Percentiles rank a stretch among this genome's conserved stretches.
These are phyloP conservation scores for Stigmatopora argus DNA, from an alignment of 2,113 vertebrate genomes.

Conservation along the genomic window DNA sequence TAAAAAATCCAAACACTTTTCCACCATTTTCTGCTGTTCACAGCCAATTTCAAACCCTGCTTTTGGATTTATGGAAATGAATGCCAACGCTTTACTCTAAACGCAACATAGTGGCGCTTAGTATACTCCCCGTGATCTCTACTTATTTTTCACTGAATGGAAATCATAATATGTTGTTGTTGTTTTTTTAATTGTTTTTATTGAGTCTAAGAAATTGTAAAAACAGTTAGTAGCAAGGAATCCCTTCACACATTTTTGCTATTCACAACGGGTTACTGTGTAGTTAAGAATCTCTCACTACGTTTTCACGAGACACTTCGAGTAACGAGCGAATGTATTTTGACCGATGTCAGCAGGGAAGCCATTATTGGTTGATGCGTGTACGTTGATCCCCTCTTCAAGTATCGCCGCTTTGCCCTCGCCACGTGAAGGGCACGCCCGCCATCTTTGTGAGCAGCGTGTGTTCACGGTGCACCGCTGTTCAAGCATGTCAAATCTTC, in stretches of 20 bases:
- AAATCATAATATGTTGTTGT: too few species aligned
- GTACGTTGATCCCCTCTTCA: conserved; percentile 17
- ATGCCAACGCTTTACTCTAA: too few species aligned
- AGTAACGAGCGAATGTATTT: neutral
- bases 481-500: conserved; percentile 50
- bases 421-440: conserved; percentile 14
- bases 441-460: conserved; percentile 19
- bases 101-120: too few species aligned
- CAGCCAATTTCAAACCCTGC: too few species aligned
- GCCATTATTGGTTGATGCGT: neutral
- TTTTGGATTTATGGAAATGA: too few species aligned
- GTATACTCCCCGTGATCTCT: too few species aligned
- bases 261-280: neutral
- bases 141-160: too few species aligned
- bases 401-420: conserved; percentile 13
- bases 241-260: neutral
- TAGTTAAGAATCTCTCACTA: neutral
- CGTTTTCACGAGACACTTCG: neutral
- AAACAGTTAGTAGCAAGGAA: too few species aligned
- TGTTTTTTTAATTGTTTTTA: too few species aligned
- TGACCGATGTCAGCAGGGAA: conserved; percentile 21
- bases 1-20: too few species aligned
- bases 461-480: conserved; percentile 2
- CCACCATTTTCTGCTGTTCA: too few species aligned
- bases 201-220: too few species aligned